Conservation (phyloP, 2,113 vertebrate genomes). For the Cololabis saira region DNA sequence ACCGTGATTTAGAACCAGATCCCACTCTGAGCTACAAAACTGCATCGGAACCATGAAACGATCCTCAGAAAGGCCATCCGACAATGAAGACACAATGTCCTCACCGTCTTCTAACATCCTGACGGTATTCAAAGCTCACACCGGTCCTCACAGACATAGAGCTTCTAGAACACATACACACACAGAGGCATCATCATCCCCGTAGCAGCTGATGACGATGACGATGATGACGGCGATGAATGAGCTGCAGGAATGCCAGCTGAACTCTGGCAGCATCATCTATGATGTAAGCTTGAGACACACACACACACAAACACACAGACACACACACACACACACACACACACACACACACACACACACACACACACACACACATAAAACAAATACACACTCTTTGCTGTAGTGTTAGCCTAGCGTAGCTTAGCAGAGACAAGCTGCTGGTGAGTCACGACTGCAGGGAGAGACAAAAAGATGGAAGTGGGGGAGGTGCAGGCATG, state of each 20-base stretch:
- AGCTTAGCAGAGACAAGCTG: slow-evolving; percentile 16
- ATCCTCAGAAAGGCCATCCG: too few species aligned
- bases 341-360: neutral
- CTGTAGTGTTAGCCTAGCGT: slow-evolving; percentile 3
- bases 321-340: neutral
- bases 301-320: neutral
- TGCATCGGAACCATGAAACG: too few species aligned
- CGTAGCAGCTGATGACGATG: neutral
- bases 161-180: too few species aligned
- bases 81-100: too few species aligned
- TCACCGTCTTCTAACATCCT: too few species aligned
- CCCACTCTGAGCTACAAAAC: too few species aligned
- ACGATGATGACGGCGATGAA: neutral
- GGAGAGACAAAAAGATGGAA: neutral
- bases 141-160: too few species aligned
- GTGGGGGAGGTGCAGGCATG: neutral
- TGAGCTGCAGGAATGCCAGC: neutral
- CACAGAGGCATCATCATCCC: too few species aligned
- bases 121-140: too few species aligned
- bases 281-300: neutral
- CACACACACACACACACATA: neutral
- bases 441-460: slow-evolving; percentile 27
- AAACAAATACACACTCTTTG: neutral
- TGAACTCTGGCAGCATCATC: neutral
- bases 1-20: too few species aligned